Conservation (phyloP, 2,113 vertebrate species). For the Tachuris rubrigastra region DNA sequence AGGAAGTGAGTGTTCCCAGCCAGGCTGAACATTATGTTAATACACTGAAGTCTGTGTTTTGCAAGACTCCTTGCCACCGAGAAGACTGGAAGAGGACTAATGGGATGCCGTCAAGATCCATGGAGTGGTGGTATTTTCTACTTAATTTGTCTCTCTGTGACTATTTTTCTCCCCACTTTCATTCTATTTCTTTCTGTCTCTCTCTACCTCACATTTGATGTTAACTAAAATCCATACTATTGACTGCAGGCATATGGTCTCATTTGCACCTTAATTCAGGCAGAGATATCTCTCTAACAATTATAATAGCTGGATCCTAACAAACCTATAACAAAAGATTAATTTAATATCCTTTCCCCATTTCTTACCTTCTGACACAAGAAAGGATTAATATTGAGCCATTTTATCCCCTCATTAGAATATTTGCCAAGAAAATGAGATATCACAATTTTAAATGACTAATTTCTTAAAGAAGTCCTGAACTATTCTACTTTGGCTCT, state of each 20-base stretch:
- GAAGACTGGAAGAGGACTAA: not conserved
- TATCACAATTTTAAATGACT: not conserved
- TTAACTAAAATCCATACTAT: not conserved
- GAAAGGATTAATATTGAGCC: not conserved
- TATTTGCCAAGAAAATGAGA: constrained; percentile 18
- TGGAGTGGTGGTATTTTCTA: not conserved
- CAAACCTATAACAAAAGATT: not conserved
- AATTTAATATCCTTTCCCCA: not conserved
- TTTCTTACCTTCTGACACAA: not conserved
- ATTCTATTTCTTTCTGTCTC: not conserved
- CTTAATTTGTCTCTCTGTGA: not conserved
- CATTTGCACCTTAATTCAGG: not conserved
- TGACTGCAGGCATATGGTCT: not conserved
- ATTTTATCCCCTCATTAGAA: not conserved
- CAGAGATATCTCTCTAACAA: not conserved
- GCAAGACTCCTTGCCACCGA: not conserved
- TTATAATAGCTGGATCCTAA: not conserved
- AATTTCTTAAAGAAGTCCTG: not conserved
- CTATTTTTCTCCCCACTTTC: not conserved
- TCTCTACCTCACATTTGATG: not conserved
- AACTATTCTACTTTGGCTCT: not conserved
- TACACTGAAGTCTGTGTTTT: no score
- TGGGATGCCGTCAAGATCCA: not conserved
- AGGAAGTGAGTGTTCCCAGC: not conserved
- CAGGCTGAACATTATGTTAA: not conserved